Evolutionary conservation across 2,888 invertebrate species (phyloP), one percentile per base, ranked within the genome.

Genomic region (Xylota segnis): DNA sequence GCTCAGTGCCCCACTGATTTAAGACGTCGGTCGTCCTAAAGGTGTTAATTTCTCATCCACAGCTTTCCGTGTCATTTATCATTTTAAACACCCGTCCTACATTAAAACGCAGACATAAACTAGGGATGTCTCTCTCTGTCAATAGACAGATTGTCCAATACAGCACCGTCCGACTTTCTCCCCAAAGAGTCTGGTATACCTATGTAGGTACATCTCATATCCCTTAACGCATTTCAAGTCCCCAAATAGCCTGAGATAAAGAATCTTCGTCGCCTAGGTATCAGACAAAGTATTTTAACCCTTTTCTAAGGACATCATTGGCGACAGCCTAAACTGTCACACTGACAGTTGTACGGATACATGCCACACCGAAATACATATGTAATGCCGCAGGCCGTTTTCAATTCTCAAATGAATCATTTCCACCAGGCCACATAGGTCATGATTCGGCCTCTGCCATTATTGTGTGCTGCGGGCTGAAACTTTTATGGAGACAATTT

Each of bases 401-500:
- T n/a, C 23, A 72, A 72, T 37, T 37, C 47, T 40, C 18, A 58
- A 74, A 59, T 74, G 58, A 79, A 58, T 79, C 63, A 63, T 65
- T 59, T 54, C 34, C 9, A 29, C 9, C 65, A 63, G 37, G 14
- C 27, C 34, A 68, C 56, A 81, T 83, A 58, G 75, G 76, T 81
- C 79, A 81, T 76, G 52, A 75, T 65, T 68, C 40, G 40, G 63
- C 52, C 65, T 47, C 56, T 58, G 27, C 14, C 63, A 58, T 50
- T 50, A 18, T 74, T 54, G 45, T 66, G 65, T 45, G 59, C 56
- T 61, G 59, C 70, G 45, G 68, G 70, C 59, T 71, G 83, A 10
- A 65, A 66, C 79, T 83, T 87, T 76, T 82, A 82, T 82, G 71
- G 65, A 54, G 59, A 75, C 83, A 75, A 81, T 83, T 83, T 74